Base-by-base conservation (phyloP, 1,140 invertebrate species). In the Contarinia nasturtii region DNA sequence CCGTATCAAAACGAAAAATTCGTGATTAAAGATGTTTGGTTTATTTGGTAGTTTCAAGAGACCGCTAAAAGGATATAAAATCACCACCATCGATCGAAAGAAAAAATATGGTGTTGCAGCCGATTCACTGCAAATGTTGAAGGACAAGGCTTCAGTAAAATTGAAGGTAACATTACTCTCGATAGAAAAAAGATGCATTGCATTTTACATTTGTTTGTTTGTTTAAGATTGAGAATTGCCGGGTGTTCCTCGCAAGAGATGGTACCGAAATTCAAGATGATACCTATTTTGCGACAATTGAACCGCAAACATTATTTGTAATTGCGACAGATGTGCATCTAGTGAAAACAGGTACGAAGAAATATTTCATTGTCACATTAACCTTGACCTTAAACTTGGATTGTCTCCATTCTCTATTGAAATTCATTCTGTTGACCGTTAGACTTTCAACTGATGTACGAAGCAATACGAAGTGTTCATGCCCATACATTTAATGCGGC, bases 211-310 rank as follows among this genome's bases (percentile, higher is more conserved):
- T 10, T 36, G 8, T 40, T 40, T 40, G 14, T 4, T 40, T 40
- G 37, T n/a, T 18, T 3, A 4, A 40, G 37, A 40, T 40, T 14
- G 14, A 18, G 12, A 40, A 40, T n/a, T 18, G 5, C 5, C 20
- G 12, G 48, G 63, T 64, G 10, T 72, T 65, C 55, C 60, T 74
- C 42, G 68, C 72, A 1, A 60, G 73, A 36, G 82, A 86, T 63
- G 82, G 82, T 36, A 83, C 81, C 17, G 65, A 75, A 49, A 72
- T 86, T 20, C 76, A 80, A 43, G 73, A 72, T 52, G 77, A 86
- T 36, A 79, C 80, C 2, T 85, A 86, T 56, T 77, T 86, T 53
- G 58, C 67, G 38, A 81, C 77, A 1, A 55, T 86, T 46, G 71
- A 78, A 21, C 61, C 78, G 1, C 82, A 86, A 56, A 82, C 79